Evolutionary conservation across 1,140 invertebrate genomes (phyloP).

Genomic region (Drosophila athabasca): DNA sequence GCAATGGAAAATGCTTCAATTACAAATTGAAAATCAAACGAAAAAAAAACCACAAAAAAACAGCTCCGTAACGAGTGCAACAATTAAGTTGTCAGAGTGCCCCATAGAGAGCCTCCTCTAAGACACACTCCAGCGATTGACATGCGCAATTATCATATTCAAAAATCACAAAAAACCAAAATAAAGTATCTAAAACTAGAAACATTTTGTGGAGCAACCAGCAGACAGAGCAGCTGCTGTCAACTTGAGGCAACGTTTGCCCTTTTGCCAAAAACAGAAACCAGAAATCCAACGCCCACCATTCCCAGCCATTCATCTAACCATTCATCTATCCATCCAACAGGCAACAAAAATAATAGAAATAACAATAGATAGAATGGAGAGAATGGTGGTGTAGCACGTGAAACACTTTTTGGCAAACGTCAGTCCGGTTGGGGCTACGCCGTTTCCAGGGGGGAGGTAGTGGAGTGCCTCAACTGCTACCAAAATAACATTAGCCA

Average conservation of each 20-base stretch:
- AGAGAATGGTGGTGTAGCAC: constrained; percentile 26
- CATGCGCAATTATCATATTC: constrained; percentile 69
- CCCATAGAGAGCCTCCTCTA: constrained; percentile 16
- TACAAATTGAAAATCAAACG: constrained; percentile 40
- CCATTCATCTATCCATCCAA: too few species aligned
- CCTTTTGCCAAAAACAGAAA: constrained; percentile 48
- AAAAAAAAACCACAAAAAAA: neutral
- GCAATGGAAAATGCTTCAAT: constrained; percentile 46
- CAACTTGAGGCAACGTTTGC: constrained; percentile 47
- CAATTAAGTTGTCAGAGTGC: constrained; percentile 68
- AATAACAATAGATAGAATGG: constrained; percentile 33
- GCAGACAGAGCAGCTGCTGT: constrained; percentile 16
- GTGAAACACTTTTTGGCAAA: constrained; percentile 66
- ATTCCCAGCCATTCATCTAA: too few species aligned
- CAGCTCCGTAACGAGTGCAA: constrained; percentile 41
- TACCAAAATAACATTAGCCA: constrained; percentile 45
- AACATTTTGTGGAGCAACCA: constrained; percentile 18
- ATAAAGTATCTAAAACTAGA: constrained; percentile 16
- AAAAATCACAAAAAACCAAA: constrained; percentile 38
- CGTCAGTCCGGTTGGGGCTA: constrained; percentile 5
- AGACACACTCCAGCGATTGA: constrained; percentile 52
- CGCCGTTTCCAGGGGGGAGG: neutral
- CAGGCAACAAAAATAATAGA: neutral
- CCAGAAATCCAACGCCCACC: constrained; percentile 13
- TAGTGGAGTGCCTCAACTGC: constrained; percentile 14